Evolutionary conservation across 2,113 vertebrate genomes (phyloP).

Genomic region (human (Homo sapiens)): GRCh38 chrX:138181001-138181500

Average conservation of each 20-base stretch:
- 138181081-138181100: background rate
- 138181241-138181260: background rate
- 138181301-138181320: background rate
- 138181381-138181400: background rate
- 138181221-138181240: background rate
- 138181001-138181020: background rate
- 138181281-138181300: background rate
- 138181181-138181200: background rate
- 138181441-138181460: background rate
- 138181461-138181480: conserved; percentile 55
- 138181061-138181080: background rate
- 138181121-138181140: background rate
- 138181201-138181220: background rate
- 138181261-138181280: background rate
- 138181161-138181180: background rate
- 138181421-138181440: background rate
- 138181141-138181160: background rate
- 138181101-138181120: background rate
- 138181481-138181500: conserved; percentile 56
- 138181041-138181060: background rate
- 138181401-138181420: background rate
- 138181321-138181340: background rate
- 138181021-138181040: background rate
- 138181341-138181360: background rate
- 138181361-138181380: background rate